Conservation (phyloP, 53 echinoderm and acorn worm genomes). For the Zoroaster sp. region DNA sequence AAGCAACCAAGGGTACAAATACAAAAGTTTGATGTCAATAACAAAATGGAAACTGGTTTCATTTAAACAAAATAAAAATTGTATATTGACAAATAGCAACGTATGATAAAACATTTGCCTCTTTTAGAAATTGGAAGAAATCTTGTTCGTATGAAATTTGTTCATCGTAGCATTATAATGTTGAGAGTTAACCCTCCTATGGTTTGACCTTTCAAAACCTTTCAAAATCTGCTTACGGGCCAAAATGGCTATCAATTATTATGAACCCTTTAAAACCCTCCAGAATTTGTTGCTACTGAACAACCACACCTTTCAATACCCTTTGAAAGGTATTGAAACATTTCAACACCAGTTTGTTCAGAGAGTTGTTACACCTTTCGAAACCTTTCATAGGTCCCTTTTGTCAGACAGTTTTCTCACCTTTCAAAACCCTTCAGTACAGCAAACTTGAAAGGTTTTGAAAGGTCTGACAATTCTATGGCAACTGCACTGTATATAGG, state of each 20-base stretch:
- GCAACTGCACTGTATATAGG: no score
- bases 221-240: no score
- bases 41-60: neutral
- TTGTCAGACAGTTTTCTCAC: no score
- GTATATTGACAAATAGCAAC: neutral
- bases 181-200: neutral
- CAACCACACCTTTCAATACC: neutral
- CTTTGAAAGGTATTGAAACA: neutral
- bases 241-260: neutral
- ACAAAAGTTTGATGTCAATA: constrained; percentile 50
- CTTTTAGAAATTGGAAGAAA: neutral
- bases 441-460: no score
- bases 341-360: no score
- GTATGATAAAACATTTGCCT: neutral
- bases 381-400: no score
- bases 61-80: no score
- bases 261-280: no score
- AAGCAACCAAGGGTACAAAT: constrained; percentile 23
- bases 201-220: no score
- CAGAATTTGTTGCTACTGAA: neutral
- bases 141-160: neutral
- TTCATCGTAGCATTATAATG: neutral
- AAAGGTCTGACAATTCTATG: no score
- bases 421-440: no score
- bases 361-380: no score